These are phyloP conservation scores for Trichechus manatus DNA, from an alignment of 2,113 vertebrate genomes.

Conservation along the genomic window DNA sequence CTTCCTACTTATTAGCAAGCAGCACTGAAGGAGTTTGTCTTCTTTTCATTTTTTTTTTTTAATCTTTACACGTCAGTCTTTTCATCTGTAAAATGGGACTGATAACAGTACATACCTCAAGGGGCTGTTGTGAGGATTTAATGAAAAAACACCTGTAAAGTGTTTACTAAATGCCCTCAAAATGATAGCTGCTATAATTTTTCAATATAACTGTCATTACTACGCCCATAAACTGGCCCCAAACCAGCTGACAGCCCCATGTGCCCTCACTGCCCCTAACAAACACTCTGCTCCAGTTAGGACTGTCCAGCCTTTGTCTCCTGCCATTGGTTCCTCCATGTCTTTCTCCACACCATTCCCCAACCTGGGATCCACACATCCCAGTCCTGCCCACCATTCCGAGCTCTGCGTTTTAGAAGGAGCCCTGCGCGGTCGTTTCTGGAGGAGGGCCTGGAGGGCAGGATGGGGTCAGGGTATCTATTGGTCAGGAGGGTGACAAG, in stretches of 20 bases:
- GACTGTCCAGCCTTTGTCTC: accelerated
- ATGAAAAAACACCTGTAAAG: background rate
- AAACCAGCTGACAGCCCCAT: accelerated
- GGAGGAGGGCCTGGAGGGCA: background rate
- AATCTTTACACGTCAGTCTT: background rate
- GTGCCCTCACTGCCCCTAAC: accelerated
- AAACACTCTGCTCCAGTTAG: background rate
- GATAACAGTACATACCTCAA: background rate
- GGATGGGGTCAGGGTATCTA: background rate
- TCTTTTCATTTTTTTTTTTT: background rate
- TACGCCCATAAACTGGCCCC: background rate
- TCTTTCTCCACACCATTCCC: background rate
- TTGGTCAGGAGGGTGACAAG: background rate
- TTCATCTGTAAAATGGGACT: too few relatives aligned
- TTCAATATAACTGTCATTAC: background rate
- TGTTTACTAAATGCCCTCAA: background rate
- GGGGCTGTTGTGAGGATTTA: background rate
- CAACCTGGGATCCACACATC: background rate
- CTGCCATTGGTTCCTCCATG: background rate
- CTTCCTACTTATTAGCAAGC: too few relatives aligned
- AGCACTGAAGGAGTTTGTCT: background rate
- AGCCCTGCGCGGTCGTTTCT: background rate
- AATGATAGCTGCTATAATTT: too few relatives aligned
- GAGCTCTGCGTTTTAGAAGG: background rate
- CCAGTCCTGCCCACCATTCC: background rate